Evolutionary conservation across 2,888 invertebrate genomes (phyloP).

Genomic region (Argyresthia goedartella): DNA sequence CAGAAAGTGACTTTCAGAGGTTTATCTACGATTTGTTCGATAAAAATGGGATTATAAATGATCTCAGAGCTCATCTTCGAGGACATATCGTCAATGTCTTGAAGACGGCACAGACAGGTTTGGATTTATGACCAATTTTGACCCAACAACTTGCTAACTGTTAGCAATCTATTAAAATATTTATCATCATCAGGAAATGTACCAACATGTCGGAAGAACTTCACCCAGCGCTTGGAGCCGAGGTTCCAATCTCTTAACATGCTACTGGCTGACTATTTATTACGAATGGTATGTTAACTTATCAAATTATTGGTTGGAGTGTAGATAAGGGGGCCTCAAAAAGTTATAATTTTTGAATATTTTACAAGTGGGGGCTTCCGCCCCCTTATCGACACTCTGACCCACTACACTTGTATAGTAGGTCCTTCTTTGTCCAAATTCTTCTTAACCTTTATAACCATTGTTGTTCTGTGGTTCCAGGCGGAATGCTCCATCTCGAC

Average conservation of each 20-base stretch:
- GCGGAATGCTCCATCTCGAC: too few relatives aligned
- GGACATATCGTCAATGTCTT: constrained; percentile 70
- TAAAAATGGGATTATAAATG: constrained; percentile 71
- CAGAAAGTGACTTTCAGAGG: constrained; percentile 52
- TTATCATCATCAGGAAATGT: constrained; percentile 32
- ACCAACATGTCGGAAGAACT: constrained; percentile 42
- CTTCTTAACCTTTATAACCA: too few relatives aligned
- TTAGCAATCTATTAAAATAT: neutral
- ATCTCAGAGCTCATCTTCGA: constrained; percentile 70
- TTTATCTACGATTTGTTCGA: constrained; percentile 71
- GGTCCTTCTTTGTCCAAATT: too few relatives aligned
- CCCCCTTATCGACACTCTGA: too few relatives aligned
- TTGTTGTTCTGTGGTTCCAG: too few relatives aligned
- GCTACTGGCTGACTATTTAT: constrained; percentile 71
- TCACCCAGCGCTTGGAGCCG: constrained; percentile 54
- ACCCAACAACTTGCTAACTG: too few relatives aligned
- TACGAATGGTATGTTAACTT: constrained; percentile 42
- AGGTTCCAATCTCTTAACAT: constrained; percentile 72
- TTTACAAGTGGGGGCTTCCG: too few relatives aligned
- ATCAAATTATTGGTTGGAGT: too few relatives aligned
- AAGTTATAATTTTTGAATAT: too few relatives aligned
- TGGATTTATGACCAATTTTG: neutral
- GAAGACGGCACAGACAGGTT: constrained; percentile 56
- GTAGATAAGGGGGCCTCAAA: too few relatives aligned
- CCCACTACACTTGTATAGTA: too few relatives aligned